Percentiles rank a stretch among this genome's conserved stretches.
Conservation (phyloP, 1,140 invertebrate species). For the Antheraea pernyi region DNA sequence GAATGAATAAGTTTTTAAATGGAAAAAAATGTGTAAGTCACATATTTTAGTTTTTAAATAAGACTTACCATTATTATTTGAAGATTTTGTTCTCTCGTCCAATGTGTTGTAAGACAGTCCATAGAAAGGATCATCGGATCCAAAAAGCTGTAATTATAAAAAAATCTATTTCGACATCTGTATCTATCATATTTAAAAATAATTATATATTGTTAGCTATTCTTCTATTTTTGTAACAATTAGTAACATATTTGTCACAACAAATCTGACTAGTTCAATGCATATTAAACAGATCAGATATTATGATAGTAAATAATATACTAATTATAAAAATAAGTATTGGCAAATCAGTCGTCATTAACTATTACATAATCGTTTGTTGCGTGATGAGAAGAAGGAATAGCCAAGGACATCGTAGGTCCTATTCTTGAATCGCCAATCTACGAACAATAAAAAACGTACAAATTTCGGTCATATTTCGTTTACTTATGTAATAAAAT, state of each 20-base stretch:
- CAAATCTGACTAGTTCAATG: not conserved
- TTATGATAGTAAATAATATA: not conserved
- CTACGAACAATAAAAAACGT: slow-evolving; percentile 48
- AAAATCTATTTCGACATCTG: not conserved
- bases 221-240: not conserved
- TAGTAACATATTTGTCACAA: not conserved
- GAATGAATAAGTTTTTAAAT: no score
- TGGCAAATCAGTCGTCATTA: slow-evolving; percentile 12
- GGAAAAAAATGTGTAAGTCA: not conserved
- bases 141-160: slow-evolving; percentile 65
- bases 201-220: not conserved
- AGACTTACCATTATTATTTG: slow-evolving; percentile 63
- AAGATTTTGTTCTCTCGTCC: slow-evolving; percentile 58
- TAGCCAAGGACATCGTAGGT: slow-evolving; percentile 44
- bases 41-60: not conserved
- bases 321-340: slow-evolving; percentile 12
- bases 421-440: slow-evolving; percentile 42
- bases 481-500: not conserved
- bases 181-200: not conserved
- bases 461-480: not conserved
- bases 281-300: not conserved
- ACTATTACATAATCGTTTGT: slow-evolving; percentile 46
- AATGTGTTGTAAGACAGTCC: slow-evolving; percentile 64
- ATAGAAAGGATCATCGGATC: slow-evolving; percentile 76
- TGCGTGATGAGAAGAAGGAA: slow-evolving; percentile 38